Evolutionary conservation across 2,797 vertebrate species (phyloP), one percentile per base, ranked within the genome.

Genomic region (Leptatherina wallacei): DNA sequence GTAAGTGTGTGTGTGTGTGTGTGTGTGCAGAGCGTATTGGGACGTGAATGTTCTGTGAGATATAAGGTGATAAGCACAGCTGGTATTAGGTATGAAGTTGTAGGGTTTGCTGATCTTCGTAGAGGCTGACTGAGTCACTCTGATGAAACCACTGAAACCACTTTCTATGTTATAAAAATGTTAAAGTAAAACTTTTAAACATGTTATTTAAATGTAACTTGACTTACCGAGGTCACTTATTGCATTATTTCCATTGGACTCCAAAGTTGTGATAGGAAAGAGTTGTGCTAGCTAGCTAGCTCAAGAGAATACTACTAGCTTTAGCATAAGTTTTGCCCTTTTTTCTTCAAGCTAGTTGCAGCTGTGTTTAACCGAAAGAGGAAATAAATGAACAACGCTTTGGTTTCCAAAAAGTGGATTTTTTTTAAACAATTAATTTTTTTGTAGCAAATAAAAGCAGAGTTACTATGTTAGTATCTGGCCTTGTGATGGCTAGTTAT

Each of bases 21-120:
- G 42, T 6, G 16, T 22, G 47, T 38, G 36, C 12, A 38, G 36
- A 10, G 42, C 16, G 18, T 20, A 20, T 44, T 5, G 18, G 6
- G 42, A 18, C 7, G 32, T 63, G 35, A 42, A 40, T 6, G 36
- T 65, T 52, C 47, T 63, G 54, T 68, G 54, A 49, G 68, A 68
- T 58, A 71, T 82, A 77, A 86, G 62, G 7, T 67, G 76, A 64
- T 73, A 69, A 77, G 40, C 40, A 0, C 69, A 13, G 30, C 78
- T 65, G 27, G 42, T 44, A 44, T 44, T 72, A 80, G 68, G 27
- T 66, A 52, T 62, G 10, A 22, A 11, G n/a, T 24, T 11, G 22
- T 51, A 51, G 9, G 47, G n/a, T 6, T 51, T 51, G n/a, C 8
- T 22, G 9, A 22, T 42, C 36, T 42, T 6, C 4, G 16, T 44